Base-by-base conservation (phyloP, 2,888 invertebrate species). In the Drosophila neonasuta region DNA sequence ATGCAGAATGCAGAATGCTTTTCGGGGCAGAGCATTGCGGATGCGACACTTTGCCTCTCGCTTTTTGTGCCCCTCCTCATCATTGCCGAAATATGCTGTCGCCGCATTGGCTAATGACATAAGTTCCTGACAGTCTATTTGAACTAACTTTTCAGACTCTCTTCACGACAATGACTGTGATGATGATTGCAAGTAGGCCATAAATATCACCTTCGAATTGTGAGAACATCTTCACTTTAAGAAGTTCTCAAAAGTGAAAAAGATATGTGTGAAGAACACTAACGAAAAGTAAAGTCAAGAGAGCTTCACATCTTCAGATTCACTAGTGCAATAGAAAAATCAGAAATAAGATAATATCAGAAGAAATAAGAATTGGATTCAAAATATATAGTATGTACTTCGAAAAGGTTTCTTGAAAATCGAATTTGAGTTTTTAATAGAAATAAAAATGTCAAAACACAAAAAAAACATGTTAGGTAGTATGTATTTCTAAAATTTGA, bases 1-100 rank as follows among this genome's bases (percentile, higher is more conserved):
- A 65, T 74, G 77, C 70, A n/a, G n/a, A n/a, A n/a, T 78, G 71
- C 74, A 61, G 65, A 77, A 65, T 74, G 77, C 70, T 65, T 54
- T 73, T 68, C 15, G 51, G 58, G 58, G 59, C 51, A 68, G 10
- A 42, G 42, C 55, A 54, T 49, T 58, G 66, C 66, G 66, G 68
- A 66, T 71, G 71, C 56, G 61, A 46, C 60, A 29, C 41, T 46
- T 54, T 66, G 46, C 42, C 59, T 34, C 39, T 32, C 24, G 24
- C 49, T 61, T 67, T 60, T 49, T 56, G 60, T 57, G 50, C 30
- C 59, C 58, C 52, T 55, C n/a, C 11, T n/a, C 24, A 24, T 24
- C 24, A 24, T 6, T 24, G 24, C 24, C 24, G 6, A n/a, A 36
- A 56, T 67, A 64, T 42, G 56, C 55, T 41, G 54, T 24, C 15